phyloP scores from a whole-genome alignment of 2,113 vertebrate species.

The Pimephales promelas region DNA sequence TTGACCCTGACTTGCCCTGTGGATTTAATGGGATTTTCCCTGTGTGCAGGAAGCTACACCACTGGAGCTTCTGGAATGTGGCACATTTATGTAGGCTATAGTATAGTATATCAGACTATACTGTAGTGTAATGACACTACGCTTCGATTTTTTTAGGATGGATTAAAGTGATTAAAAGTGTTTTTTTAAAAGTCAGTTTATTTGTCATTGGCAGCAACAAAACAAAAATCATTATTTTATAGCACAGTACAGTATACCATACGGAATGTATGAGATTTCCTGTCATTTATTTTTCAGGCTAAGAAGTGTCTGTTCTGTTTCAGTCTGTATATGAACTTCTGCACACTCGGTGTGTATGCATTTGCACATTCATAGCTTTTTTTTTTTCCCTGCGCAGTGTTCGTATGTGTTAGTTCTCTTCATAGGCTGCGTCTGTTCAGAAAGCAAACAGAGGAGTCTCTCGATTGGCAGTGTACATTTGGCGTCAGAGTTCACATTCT shows the following conservation, averaged over 20 bases:
- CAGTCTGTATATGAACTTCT: neutral
- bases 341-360: slow-evolving; percentile 2
- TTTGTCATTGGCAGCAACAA: neutral
- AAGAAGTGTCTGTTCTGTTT: neutral
- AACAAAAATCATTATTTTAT: neutral
- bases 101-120: neutral
- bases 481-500: slow-evolving; percentile 31
- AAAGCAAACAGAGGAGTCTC: slow-evolving; percentile 49
- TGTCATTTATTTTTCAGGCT: neutral
- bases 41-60: slow-evolving; percentile 39
- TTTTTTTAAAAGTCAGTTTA: too few relatives aligned
- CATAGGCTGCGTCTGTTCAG: slow-evolving; percentile 25
- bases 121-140: neutral
- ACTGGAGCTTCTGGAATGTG: slow-evolving; percentile 24
- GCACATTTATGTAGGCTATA: neutral
- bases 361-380: neutral
- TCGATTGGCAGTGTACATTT: slow-evolving; percentile 25
- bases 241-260: neutral
- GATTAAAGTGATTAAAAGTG: neutral
- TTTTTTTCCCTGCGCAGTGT: neutral
- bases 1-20: slow-evolving; percentile 55
- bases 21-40: slow-evolving; percentile 48
- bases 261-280: neutral
- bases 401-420: slow-evolving; percentile 29
- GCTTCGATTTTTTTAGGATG: neutral